A percentile compares a stretch with the other conserved stretches of the same genome.
These are phyloP conservation scores for Bombus fervidus DNA, from an alignment of 1,140 invertebrate species.

Conservation along the genomic window DNA sequence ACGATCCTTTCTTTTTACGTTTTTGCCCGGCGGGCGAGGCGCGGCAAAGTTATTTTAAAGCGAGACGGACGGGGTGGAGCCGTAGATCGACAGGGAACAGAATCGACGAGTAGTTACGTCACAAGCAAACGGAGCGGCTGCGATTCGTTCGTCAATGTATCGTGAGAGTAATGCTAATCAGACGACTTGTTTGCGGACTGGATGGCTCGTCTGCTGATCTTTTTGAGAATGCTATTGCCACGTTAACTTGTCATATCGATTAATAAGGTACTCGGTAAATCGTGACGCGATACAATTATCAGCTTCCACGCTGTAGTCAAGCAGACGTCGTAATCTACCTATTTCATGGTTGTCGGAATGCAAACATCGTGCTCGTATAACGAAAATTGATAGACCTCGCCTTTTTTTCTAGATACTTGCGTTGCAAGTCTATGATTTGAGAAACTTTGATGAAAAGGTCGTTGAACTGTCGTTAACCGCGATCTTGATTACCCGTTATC, in stretches of 20 bases:
- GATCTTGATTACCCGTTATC: too few relatives aligned
- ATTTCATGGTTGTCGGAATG: neutral
- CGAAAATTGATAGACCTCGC: neutral
- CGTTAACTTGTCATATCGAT: neutral
- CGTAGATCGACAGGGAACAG: conserved; percentile 1
- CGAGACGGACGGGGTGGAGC: neutral
- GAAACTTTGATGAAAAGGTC: neutral
- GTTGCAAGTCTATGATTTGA: neutral
- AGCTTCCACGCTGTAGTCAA: neutral
- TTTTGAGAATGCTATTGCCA: neutral
- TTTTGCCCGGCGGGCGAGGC: conserved; percentile 26
- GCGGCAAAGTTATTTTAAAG: conserved; percentile 51
- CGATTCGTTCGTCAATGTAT: conserved; percentile 56
- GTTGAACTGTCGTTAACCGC: conserved; percentile 2
- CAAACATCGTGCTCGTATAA: neutral
- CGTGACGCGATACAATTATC: neutral
- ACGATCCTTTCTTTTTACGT: conserved; percentile 47
- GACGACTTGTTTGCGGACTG: conserved; percentile 46
- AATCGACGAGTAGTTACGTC: conserved; percentile 44
- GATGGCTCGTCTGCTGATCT: neutral
- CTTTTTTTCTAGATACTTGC: neutral
- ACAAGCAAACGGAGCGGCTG: neutral
- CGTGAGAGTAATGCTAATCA: conserved; percentile 30
- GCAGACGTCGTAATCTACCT: neutral
- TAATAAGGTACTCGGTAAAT: neutral